Conservation (phyloP, 2,888 invertebrate genomes). For the Epistrophe grossulariae region DNA sequence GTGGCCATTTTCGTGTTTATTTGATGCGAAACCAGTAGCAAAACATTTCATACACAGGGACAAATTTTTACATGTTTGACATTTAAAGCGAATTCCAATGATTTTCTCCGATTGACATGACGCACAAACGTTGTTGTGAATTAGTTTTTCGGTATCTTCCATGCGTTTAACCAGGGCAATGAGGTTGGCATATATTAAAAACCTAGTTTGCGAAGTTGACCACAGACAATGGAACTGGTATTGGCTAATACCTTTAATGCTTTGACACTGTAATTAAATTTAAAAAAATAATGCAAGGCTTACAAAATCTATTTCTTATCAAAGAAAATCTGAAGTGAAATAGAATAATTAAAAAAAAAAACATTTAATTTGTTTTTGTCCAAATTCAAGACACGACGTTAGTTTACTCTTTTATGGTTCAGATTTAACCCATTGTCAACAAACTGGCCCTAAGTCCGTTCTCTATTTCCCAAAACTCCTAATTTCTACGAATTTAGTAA, state of each 20-base stretch:
- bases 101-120: constrained; percentile 81
- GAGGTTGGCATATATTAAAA: constrained; percentile 82
- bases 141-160: constrained; percentile 81
- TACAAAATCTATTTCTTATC: not conserved
- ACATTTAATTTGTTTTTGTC: no score
- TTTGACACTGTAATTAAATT: constrained; percentile 78
- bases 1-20: constrained; percentile 81
- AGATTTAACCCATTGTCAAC: no score
- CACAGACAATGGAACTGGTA: constrained; percentile 82
- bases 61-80: constrained; percentile 81
- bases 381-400: no score
- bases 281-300: not conserved
- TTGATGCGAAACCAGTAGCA: constrained; percentile 79
- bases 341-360: no score
- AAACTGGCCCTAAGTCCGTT: no score
- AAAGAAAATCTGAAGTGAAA: not conserved
- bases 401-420: no score
- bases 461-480: no score
- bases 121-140: constrained; percentile 81
- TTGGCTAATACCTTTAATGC: constrained; percentile 80
- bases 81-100: constrained; percentile 83
- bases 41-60: constrained; percentile 83
- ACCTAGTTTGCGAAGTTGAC: constrained; percentile 80
- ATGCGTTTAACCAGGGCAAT: constrained; percentile 82
- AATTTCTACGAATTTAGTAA: no score